Evolutionary conservation across 2,888 invertebrate genomes (phyloP), one percentile per base, ranked within the genome.

Genomic region (Drosophila merina): DNA sequence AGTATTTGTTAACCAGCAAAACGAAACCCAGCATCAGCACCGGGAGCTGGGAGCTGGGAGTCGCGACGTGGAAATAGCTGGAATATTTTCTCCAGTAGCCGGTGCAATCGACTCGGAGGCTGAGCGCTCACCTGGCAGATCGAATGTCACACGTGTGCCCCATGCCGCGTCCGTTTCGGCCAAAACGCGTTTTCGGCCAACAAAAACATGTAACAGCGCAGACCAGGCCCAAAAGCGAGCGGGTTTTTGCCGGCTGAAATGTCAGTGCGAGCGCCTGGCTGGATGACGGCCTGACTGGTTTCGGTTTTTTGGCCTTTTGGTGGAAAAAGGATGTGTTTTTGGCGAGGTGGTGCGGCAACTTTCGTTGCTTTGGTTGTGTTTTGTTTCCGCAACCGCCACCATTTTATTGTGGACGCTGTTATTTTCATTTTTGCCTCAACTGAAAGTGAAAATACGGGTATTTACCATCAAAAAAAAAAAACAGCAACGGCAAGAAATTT

Each of bases 361-460:
- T 82, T 85, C 77, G 77, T 82, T 71, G 83, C 72, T 25, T 44
- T 44, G 44, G 44, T 44, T 44, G 44, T 85, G 74, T 79, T 76
- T 87, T 73, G 68, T 87, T 82, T 82, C 82, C 82, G 82, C 86
- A 85, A 82, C 74, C 52, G 79, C 88, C 74, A 77, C 63, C 63
- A 67, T 64, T 64, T 64, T 36, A 66, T 68, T 68, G 68, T 56
- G 42, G 42, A 14, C 42, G 57, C 49, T 72, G 68, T 73, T 74
- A 57, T 67, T 67, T 85, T 72, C 72, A 76, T 57, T 74, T 57
- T 57, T 63, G 62, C 60, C 69, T 40, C 62, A 69, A 63, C 54
- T 75, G 83, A 82, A 82, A 82, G 82, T 82, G 82, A 82, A 82
- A 82, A 74, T 76, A 60, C 71, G 59, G 63, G 57, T 75, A 66